Conservation (phyloP, 2,888 invertebrate species). For the Eutolmus rufibarbis region DNA sequence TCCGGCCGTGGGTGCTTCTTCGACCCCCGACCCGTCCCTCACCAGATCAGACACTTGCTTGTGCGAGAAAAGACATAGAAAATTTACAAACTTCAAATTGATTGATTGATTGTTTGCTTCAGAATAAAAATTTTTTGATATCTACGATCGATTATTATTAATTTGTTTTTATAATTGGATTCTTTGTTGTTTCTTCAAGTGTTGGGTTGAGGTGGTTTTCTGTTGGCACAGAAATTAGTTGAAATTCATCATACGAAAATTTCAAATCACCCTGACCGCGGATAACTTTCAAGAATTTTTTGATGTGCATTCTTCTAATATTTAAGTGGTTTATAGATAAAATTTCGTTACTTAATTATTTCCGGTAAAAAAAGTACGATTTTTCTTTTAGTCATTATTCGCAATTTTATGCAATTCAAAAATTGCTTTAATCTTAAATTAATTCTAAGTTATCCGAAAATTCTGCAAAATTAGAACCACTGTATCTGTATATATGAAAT, state of each 20-base stretch:
- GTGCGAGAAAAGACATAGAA: conserved; percentile 18
- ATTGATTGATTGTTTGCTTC: conserved; percentile 48
- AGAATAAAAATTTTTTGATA: conserved; percentile 44
- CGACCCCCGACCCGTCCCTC: neutral
- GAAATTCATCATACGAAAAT: neutral
- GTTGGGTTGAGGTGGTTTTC: neutral
- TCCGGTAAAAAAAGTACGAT: too few species aligned
- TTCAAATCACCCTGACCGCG: neutral
- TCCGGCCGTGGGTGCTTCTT: conserved; percentile 16
- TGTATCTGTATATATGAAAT: too few species aligned
- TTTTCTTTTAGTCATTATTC: too few species aligned
- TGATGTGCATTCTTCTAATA: neutral
- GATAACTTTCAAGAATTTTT: neutral
- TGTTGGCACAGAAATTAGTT: neutral
- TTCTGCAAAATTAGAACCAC: too few species aligned
- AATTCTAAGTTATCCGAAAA: too few species aligned
- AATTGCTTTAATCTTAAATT: too few species aligned
- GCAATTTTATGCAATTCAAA: too few species aligned
- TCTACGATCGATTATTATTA: conserved; percentile 48
- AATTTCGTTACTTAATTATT: too few species aligned
- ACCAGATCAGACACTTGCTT: neutral
- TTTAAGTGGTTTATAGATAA: neutral
- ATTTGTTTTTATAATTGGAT: conserved; percentile 48
- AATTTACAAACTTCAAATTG: conserved; percentile 43
- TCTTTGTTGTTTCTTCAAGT: conserved; percentile 43